Evolutionary conservation across 2,797 vertebrate genomes (phyloP).

Genomic region (Pygocentrus nattereri): DNA sequence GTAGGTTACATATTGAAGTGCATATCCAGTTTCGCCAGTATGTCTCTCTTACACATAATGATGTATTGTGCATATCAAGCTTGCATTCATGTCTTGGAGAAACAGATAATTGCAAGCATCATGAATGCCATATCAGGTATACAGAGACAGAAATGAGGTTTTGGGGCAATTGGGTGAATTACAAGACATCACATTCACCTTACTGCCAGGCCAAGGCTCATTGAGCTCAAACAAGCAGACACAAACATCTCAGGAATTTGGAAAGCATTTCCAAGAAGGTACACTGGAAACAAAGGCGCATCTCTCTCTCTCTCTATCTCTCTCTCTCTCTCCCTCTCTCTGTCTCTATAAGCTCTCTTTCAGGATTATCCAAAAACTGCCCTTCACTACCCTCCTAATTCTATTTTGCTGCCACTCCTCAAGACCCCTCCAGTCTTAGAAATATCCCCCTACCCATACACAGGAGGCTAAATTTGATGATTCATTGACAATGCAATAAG

Average conservation of each 20-base stretch:
- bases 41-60: neutral
- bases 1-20: neutral
- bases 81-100: slow-evolving; percentile 1
- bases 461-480: slow-evolving; percentile 49
- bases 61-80: neutral
- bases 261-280: slow-evolving; percentile 42
- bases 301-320: slow-evolving; percentile 5
- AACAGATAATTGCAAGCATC: neutral
- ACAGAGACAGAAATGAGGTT: slow-evolving; percentile 36
- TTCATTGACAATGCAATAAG: slow-evolving; percentile 45
- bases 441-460: slow-evolving; percentile 20
- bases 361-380: slow-evolving; percentile 70
- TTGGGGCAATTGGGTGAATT: slow-evolving; percentile 33
- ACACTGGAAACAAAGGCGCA: slow-evolving; percentile 34
- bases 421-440: slow-evolving; percentile 41
- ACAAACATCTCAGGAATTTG: slow-evolving; percentile 78
- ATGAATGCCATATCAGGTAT: slow-evolving; percentile 23
- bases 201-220: slow-evolving; percentile 45
- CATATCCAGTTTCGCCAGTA: neutral
- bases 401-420: slow-evolving; percentile 67
- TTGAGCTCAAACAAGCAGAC: slow-evolving; percentile 66
- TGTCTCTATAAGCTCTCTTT: slow-evolving; percentile 29
- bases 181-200: slow-evolving; percentile 43
- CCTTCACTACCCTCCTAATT: slow-evolving; percentile 77
- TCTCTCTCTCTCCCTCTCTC: neutral